Evolutionary conservation across 2,797 vertebrate genomes (phyloP).

Genomic region (Cephalopachus bancanus): DNA sequence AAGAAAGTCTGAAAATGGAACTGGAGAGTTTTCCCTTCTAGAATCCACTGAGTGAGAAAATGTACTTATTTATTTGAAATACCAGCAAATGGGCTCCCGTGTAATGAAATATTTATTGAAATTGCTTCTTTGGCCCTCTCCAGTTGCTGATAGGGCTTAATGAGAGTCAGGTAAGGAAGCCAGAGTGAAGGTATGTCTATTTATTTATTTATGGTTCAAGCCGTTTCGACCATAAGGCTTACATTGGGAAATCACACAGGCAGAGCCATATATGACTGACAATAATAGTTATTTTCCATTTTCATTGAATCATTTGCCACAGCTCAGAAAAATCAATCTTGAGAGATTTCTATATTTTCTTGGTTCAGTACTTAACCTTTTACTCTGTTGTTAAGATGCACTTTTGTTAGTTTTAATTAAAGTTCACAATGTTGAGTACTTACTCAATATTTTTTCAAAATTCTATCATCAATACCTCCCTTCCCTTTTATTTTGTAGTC

Average conservation of each 20-base stretch:
- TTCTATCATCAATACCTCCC: not conserved
- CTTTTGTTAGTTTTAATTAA: constrained; percentile 68
- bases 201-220: constrained; percentile 86
- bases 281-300: constrained; percentile 78
- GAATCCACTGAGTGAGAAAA: constrained; percentile 65
- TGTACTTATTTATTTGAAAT: constrained; percentile 84
- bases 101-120: constrained; percentile 86
- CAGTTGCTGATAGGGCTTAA: constrained; percentile 77
- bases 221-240: constrained; percentile 77
- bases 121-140: constrained; percentile 77
- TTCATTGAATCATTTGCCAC: constrained; percentile 74
- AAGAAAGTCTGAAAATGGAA: constrained; percentile 80
- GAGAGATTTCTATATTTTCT: constrained; percentile 65
- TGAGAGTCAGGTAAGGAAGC: constrained; percentile 77
- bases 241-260: constrained; percentile 79
- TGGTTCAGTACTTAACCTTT: constrained; percentile 38
- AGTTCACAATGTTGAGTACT: not conserved
- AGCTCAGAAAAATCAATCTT: constrained; percentile 77
- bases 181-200: constrained; percentile 52
- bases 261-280: constrained; percentile 63
- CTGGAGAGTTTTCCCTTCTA: constrained; percentile 74
- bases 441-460: constrained; percentile 7
- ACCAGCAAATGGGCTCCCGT: constrained; percentile 72
- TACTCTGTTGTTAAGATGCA: constrained; percentile 64
- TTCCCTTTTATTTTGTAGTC: not conserved